These are phyloP conservation scores for Lasioglossum figueresi DNA, from an alignment of 2,888 invertebrate species.

Conservation along the genomic window DNA sequence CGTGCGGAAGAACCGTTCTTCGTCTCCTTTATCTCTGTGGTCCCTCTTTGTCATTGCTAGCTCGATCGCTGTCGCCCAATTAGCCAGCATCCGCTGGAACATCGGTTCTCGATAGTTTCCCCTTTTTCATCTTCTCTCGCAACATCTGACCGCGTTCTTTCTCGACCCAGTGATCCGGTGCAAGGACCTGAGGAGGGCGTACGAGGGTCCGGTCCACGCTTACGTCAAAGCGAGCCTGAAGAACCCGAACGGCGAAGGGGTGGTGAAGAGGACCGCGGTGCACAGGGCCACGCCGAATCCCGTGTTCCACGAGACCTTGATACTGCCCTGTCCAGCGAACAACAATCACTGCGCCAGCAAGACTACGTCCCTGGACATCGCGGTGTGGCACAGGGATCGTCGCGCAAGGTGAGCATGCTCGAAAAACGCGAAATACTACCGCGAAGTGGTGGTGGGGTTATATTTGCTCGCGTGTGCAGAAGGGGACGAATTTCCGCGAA, in stretches of 20 bases:
- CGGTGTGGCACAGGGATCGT: slow-evolving; percentile 94
- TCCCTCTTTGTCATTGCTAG: not conserved
- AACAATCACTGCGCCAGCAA: slow-evolving; percentile 78
- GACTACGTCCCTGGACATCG: slow-evolving; percentile 89
- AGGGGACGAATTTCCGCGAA: not conserved
- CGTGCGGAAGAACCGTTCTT: not conserved
- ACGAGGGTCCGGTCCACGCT: slow-evolving; percentile 90
- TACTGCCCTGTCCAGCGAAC: slow-evolving; percentile 87
- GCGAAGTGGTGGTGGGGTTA: not conserved
- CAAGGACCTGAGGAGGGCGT: slow-evolving; percentile 88
- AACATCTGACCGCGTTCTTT: slow-evolving; percentile 27
- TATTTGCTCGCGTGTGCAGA: not conserved
- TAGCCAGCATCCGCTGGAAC: not conserved
- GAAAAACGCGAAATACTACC: slow-evolving; percentile 11
- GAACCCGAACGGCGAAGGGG: slow-evolving; percentile 84
- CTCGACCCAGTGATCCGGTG: slow-evolving; percentile 89
- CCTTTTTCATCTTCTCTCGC: not conserved
- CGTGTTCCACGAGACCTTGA: slow-evolving; percentile 91
- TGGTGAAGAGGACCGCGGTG: slow-evolving; percentile 92
- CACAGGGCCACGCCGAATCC: slow-evolving; percentile 91
- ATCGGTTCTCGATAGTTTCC: not conserved
- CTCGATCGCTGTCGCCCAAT: not conserved
- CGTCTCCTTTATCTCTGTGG: not conserved
- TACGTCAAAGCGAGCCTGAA: slow-evolving; percentile 90
- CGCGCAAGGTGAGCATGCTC: slow-evolving; percentile 89